Conservation (phyloP, 2,888 invertebrate species). For the Drosophila dives region DNA sequence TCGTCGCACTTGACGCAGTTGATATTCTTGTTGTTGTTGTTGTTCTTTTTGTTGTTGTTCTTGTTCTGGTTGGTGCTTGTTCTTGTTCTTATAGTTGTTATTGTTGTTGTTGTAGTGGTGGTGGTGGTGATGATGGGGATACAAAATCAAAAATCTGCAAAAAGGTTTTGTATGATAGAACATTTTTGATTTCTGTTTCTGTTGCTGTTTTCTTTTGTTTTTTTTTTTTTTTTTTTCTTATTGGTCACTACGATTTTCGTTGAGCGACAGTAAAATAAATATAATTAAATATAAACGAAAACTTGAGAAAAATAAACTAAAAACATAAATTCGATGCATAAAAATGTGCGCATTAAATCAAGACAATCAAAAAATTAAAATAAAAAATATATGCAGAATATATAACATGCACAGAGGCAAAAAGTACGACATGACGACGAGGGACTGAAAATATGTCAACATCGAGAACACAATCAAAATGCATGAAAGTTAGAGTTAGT, state of each 20-base stretch:
- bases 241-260: slow-evolving; percentile 10
- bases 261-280: slow-evolving; percentile 38
- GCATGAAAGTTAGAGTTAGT: slow-evolving; percentile 32
- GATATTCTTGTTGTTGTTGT: slow-evolving; percentile 58
- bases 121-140: slow-evolving; percentile 80
- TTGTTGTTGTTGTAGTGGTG: slow-evolving; percentile 71
- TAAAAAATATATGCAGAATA: neutral
- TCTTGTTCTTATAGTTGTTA: slow-evolving; percentile 62
- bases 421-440: slow-evolving; percentile 11
- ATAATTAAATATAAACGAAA: slow-evolving; percentile 22
- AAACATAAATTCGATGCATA: slow-evolving; percentile 63
- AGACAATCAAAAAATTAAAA: slow-evolving; percentile 32
- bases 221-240: slow-evolving; percentile 24
- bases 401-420: slow-evolving; percentile 47
- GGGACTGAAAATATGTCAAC: slow-evolving; percentile 14
- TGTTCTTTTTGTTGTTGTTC: slow-evolving; percentile 49
- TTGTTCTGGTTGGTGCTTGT: slow-evolving; percentile 53
- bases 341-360: slow-evolving; percentile 63
- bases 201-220: slow-evolving; percentile 26
- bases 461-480: slow-evolving; percentile 36
- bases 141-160: slow-evolving; percentile 84
- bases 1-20: slow-evolving; percentile 76
- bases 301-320: slow-evolving; percentile 50
- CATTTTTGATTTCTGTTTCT: slow-evolving; percentile 62
- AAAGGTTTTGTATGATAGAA: slow-evolving; percentile 77